These are phyloP conservation scores for Megalurothrips usitatus DNA, from an alignment of 2,888 invertebrate genomes.

Conservation along the genomic window DNA sequence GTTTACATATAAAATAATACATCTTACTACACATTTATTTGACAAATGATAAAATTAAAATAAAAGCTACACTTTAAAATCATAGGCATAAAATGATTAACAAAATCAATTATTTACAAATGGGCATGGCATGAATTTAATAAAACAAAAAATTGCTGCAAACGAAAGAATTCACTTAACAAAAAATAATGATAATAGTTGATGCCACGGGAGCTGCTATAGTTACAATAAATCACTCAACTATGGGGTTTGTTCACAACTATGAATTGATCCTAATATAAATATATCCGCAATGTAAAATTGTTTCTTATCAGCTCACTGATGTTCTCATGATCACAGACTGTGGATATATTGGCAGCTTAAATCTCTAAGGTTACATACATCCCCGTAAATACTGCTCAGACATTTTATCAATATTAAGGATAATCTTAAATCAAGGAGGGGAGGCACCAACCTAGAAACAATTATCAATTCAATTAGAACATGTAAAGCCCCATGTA, in stretches of 20 bases:
- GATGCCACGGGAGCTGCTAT: not conserved
- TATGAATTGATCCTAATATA: not conserved
- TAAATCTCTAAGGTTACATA: not conserved
- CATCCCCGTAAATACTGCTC: slow-evolving; percentile 3
- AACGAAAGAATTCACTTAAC: not conserved
- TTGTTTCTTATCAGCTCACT: not conserved
- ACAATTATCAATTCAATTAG: too few relatives aligned
- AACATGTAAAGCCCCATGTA: too few relatives aligned
- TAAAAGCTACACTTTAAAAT: slow-evolving; percentile 13
- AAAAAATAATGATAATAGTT: not conserved
- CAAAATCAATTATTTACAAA: slow-evolving; percentile 10
- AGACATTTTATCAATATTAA: not conserved
- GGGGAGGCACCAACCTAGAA: too few relatives aligned
- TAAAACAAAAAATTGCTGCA: not conserved
- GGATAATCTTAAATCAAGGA: not conserved
- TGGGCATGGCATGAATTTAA: not conserved
- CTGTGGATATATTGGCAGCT: slow-evolving; percentile 22
- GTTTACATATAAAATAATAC: not conserved
- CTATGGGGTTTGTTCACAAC: not conserved
- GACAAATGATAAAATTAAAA: not conserved
- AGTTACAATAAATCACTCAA: slow-evolving; percentile 9
- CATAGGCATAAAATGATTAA: not conserved
- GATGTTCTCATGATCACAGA: slow-evolving; percentile 8
- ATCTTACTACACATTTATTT: not conserved
- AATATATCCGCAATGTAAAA: not conserved